Conservation (phyloP, 1,140 invertebrate species). For the Centruroides vittatus region DNA sequence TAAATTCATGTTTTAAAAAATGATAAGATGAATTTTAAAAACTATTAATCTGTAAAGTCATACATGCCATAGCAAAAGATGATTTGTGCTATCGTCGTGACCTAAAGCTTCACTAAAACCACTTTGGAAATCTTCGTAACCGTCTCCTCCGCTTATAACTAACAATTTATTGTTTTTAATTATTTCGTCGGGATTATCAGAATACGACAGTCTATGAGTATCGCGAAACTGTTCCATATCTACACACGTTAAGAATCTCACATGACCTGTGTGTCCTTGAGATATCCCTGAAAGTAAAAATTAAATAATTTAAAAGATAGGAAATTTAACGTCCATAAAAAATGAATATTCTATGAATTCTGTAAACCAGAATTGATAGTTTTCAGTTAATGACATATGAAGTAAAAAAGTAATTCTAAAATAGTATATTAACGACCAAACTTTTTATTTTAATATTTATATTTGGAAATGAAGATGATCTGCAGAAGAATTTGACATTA, state of each 20-base stretch:
- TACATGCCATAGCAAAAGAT: conserved; percentile 77
- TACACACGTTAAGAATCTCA: conserved; percentile 79
- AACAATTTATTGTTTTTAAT: conserved; percentile 21
- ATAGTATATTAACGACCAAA: no score
- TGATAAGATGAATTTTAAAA: no score
- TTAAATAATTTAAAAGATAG: neutral
- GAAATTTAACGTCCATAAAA: neutral
- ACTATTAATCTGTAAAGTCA: conserved; percentile 12
- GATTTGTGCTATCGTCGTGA: conserved; percentile 88
- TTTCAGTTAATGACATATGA: no score
- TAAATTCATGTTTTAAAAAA: no score
- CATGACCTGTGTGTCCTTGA: conserved; percentile 91
- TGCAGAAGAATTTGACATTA: no score
- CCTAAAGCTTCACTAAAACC: conserved; percentile 54
- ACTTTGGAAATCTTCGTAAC: conserved; percentile 73
- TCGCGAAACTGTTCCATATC: conserved; percentile 39
- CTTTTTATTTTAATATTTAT: no score
- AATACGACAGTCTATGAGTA: conserved; percentile 25
- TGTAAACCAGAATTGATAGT: no score
- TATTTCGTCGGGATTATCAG: neutral
- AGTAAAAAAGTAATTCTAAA: no score
- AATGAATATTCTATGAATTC: no score
- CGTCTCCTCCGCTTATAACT: conserved; percentile 90
- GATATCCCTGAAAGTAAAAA: conserved; percentile 48
- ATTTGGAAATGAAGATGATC: no score